A percentile compares a stretch with the other conserved stretches of the same genome.
Conservation (phyloP, 2,113 vertebrate species). For the Nothoprocta pentlandii region DNA sequence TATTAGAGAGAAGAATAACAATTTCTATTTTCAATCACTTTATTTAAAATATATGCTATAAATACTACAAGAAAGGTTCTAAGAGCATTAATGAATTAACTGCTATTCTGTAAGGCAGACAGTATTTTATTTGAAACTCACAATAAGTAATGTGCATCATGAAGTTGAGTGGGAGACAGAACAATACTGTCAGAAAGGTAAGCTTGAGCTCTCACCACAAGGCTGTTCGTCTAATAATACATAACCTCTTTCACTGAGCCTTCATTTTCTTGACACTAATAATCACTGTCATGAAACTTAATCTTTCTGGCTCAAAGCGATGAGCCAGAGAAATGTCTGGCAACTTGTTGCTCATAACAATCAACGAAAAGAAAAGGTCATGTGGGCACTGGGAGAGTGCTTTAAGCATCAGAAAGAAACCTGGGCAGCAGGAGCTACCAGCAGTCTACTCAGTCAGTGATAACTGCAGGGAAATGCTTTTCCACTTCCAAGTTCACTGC, state of each 20-base stretch:
- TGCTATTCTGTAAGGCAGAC: background rate
- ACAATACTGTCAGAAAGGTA: background rate
- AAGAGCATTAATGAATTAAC: background rate
- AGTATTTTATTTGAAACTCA: background rate
- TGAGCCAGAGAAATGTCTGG: background rate
- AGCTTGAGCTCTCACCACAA: background rate
- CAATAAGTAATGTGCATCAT: background rate
- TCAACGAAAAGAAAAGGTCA: background rate
- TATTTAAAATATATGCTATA: rapidly evolving
- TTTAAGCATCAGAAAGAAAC: background rate
- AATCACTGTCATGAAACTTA: background rate
- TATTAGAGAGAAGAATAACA: background rate
- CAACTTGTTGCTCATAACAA: background rate
- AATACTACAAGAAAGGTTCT: background rate
- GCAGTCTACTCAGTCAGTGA: rapidly evolving
- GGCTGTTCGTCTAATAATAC: background rate
- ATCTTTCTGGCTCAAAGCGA: background rate
- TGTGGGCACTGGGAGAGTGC: background rate
- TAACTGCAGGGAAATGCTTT: background rate
- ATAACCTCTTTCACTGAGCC: background rate
- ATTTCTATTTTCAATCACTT: background rate
- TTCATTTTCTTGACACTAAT: background rate
- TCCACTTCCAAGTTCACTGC: background rate
- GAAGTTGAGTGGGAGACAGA: background rate
- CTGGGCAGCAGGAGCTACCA: background rate